These are phyloP conservation scores for Dolichotis patagonum DNA, from an alignment of 2,113 vertebrate species.

Conservation along the genomic window DNA sequence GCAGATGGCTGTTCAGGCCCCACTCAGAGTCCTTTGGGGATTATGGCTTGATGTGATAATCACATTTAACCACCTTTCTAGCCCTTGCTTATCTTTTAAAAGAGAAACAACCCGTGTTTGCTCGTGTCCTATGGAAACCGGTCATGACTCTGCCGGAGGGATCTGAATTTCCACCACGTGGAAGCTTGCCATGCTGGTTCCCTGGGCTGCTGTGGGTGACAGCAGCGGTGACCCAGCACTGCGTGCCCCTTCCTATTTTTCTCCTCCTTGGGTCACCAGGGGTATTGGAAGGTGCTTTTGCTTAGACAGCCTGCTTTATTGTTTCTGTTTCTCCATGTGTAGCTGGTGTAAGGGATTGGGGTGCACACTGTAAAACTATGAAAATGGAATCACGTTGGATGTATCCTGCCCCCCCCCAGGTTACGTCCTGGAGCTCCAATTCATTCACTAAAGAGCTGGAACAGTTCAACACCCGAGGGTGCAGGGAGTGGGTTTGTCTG, in stretches of 20 bases:
- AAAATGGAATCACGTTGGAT: background rate
- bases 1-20: background rate
- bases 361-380: background rate
- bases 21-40: background rate
- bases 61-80: slow-evolving; percentile 12
- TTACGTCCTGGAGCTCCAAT: no score
- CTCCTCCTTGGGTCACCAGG: background rate
- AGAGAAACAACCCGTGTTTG: background rate
- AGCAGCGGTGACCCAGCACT: background rate
- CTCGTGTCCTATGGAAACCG: background rate
- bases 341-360: background rate
- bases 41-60: background rate
- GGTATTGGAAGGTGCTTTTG: background rate
- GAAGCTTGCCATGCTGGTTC: background rate
- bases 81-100: background rate
- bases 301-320: background rate
- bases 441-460: background rate
- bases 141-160: background rate
- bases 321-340: background rate
- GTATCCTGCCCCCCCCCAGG: background rate
- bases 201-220: background rate
- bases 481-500: background rate
- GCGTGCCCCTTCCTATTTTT: background rate
- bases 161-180: background rate
- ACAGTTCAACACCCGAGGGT: background rate